Conservation (phyloP, 2,113 vertebrate species). For the Cettia cetti region DNA sequence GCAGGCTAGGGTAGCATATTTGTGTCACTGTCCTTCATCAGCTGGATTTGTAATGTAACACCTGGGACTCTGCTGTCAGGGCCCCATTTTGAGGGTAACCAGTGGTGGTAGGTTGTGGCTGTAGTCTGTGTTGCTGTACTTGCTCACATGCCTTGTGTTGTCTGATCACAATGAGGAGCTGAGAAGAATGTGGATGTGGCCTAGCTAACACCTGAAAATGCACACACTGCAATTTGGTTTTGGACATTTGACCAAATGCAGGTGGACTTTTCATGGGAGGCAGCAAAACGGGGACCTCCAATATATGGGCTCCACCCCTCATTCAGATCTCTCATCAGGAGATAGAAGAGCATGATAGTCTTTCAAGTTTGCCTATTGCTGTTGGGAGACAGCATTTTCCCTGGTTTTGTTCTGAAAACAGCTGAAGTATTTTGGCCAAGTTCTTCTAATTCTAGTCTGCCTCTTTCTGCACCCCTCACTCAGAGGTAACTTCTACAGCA, state of each 20-base stretch:
- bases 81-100: neutral
- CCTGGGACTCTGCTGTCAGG: neutral
- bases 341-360: neutral
- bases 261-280: neutral
- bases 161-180: neutral
- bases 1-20: neutral
- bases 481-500: neutral
- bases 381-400: neutral
- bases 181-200: neutral
- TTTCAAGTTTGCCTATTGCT: neutral
- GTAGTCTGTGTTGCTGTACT: neutral
- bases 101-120: fast-evolving
- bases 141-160: fast-evolving
- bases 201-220: neutral
- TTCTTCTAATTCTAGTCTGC: neutral
- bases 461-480: neutral
- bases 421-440: neutral
- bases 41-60: neutral
- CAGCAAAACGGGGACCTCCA: neutral
- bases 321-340: neutral
- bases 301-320: neutral
- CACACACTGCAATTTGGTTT: neutral
- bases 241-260: neutral
- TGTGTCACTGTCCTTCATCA: fast-evolving
- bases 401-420: neutral